Base-by-base conservation (phyloP, 2,113 vertebrate genomes). In the Platysternon megacephalum region DNA sequence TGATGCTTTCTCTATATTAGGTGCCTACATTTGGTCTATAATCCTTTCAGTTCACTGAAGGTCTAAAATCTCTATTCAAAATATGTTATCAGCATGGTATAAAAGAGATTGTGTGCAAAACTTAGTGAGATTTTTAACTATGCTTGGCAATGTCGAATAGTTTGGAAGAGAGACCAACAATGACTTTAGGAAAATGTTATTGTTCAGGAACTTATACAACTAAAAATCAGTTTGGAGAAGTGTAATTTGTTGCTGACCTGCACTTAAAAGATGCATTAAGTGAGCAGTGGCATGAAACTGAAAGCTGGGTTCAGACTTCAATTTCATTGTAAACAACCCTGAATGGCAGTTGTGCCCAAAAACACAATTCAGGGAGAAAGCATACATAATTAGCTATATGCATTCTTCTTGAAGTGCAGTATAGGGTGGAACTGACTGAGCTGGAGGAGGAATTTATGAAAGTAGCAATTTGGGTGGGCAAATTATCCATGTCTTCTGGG, bases 211-310 rank as follows among this genome's bases (percentile, higher is more conserved):
- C 29, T 82, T 93, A 48, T 49, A 87, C 94, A 44, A 88, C 74
- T 1, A 79, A 86, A 24, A 8, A 44, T 21, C 42, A 68, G 53
- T 9, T 42, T 88, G 53, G n/a, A 89, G 44, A 93, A 65, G 11
- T 78, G 42, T 24, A 42, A 61, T 82, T 17, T 93, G 4, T 93
- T 84, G 28, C 17, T 94, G 44, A 82, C 17, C 48, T 82, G 12
- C 0, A 1, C 49, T 93, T 82, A 85, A 93, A 95, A 93, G 56
- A n/a, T 91, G 84, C 48, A 89, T 88, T 89, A 82, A 89, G 58
- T 89, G 91, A 95, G 55, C 53, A 95, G 35, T 68, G 61, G 82
- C 61, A 16, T 87, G 87, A 97, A 96, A 91, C 93, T 86, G 87
- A 95, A 95, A 93, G 85, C 89, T 94, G 91, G 6, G 87, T 94